Conservation (phyloP, 2,888 invertebrate genomes). For the Cryptus viduatorius region DNA sequence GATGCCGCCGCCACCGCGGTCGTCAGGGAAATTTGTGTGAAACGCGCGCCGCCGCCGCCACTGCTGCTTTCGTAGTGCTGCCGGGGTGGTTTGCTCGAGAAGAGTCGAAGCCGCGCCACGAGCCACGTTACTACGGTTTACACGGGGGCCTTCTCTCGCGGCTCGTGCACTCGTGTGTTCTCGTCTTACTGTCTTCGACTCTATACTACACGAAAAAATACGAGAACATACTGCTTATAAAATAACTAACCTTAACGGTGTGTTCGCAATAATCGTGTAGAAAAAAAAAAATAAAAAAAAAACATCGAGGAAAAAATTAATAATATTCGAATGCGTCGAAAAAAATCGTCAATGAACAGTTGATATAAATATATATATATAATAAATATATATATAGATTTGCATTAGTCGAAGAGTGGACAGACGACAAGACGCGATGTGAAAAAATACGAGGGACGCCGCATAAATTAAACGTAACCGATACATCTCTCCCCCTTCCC, state of each 20-base stretch:
- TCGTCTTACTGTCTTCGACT: slow-evolving; percentile 20
- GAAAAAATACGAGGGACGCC: slow-evolving; percentile 23
- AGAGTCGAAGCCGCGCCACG: slow-evolving; percentile 63
- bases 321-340: background rate
- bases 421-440: slow-evolving; percentile 1
- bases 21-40: slow-evolving; percentile 77
- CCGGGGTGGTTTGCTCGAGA: slow-evolving; percentile 64
- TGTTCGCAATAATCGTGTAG: background rate
- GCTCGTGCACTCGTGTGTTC: slow-evolving; percentile 26
- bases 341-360: background rate
- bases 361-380: background rate
- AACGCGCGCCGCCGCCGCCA: slow-evolving; percentile 68
- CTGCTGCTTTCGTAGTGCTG: slow-evolving; percentile 43
- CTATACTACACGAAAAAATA: background rate
- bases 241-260: background rate
- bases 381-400: background rate
- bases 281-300: background rate
- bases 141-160: slow-evolving; percentile 28
- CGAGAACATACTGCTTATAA: slow-evolving; percentile 1
- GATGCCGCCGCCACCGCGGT: slow-evolving; percentile 75
- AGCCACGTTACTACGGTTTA: slow-evolving; percentile 54
- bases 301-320: background rate
- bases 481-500: background rate
- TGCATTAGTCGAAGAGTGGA: background rate
- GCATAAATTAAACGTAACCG: slow-evolving; percentile 19